These are phyloP conservation scores for Heteronetta atricapilla DNA, from an alignment of 2,113 vertebrate species.

Conservation along the genomic window DNA sequence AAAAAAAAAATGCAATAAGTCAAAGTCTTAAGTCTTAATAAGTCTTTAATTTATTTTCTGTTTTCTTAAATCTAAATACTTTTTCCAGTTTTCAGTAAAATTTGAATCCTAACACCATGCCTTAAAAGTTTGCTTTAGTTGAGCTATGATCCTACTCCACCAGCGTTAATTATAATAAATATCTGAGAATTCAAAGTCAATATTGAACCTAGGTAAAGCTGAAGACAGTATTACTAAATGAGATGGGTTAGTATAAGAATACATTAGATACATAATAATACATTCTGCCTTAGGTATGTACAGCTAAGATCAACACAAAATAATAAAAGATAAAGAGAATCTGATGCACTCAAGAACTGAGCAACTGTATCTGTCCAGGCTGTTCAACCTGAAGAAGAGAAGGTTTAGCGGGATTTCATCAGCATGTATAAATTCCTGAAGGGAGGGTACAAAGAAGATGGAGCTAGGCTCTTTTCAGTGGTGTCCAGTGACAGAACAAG, in stretches of 20 bases:
- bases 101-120: not conserved
- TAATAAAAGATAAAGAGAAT: not conserved
- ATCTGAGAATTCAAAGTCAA: not conserved
- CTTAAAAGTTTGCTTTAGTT: not conserved
- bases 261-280: not conserved
- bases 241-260: not conserved
- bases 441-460: not conserved
- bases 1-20: not conserved
- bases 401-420: not conserved
- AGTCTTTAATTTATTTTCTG: rapidly evolving
- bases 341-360: not conserved
- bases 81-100: not conserved
- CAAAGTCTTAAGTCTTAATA: too few relatives aligned
- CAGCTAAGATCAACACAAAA: not conserved
- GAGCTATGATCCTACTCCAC: not conserved
- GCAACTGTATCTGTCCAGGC: not conserved
- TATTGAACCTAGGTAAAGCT: not conserved
- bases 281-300: not conserved
- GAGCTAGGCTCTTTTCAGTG: not conserved
- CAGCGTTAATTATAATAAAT: not conserved
- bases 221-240: not conserved
- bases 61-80: not conserved
- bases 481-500: not conserved
- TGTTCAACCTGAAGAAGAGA: not conserved
- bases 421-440: not conserved